phyloP scores from a whole-genome alignment of 1,140 invertebrate species.

The Penaeus chinensis region DNA sequence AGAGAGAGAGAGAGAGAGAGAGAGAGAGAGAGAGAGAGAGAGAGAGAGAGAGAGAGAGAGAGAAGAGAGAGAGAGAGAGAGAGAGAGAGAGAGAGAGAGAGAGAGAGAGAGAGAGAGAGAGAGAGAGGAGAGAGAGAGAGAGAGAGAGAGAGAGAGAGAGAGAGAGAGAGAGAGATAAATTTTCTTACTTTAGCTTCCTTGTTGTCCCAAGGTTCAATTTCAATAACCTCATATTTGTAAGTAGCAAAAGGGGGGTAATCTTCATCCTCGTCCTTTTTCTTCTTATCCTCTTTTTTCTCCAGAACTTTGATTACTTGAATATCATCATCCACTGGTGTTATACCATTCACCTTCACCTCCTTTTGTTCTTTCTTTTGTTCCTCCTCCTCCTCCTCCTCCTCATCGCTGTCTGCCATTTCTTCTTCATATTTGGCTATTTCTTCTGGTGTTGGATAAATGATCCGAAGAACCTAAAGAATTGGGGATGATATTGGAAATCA shows the following conservation, averaged over 20 bases:
- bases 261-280: slow-evolving; percentile 63
- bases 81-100: no score
- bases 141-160: no score
- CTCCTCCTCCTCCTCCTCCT: slow-evolving; percentile 59
- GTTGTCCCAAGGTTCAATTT: slow-evolving; percentile 70
- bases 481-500: not conserved
- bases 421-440: slow-evolving; percentile 65
- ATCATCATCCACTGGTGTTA: no score
- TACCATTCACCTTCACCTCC: not conserved
- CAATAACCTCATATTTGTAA: slow-evolving; percentile 82
- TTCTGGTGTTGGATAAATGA: slow-evolving; percentile 68
- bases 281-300: slow-evolving; percentile 20
- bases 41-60: no score
- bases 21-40: no score
- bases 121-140: not conserved
- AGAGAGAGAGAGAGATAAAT: no score
- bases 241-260: slow-evolving; percentile 71
- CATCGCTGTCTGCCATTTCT: slow-evolving; percentile 63
- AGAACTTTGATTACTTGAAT: not conserved
- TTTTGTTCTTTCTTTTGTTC: not conserved
- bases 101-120: not conserved
- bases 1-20: no score
- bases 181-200: slow-evolving; percentile 40
- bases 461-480: slow-evolving; percentile 54
- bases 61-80: no score